Evolutionary conservation across 1,140 invertebrate genomes (phyloP).

Genomic region (Zaprionus gabonicus): DNA sequence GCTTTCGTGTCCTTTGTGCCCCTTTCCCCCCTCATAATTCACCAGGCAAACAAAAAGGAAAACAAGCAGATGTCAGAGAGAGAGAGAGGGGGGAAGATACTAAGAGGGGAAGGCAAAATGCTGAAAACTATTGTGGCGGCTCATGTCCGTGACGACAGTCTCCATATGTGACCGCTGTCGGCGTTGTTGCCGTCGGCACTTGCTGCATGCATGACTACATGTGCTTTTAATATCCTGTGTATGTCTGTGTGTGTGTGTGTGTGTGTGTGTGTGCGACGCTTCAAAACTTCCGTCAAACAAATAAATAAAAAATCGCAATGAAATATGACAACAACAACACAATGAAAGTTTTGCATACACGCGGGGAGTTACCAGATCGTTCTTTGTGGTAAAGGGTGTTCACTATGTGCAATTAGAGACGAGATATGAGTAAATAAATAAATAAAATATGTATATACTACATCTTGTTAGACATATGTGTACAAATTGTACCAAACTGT

Average conservation of each 20-base stretch:
- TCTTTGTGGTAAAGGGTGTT: neutral
- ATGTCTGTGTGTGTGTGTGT: slow-evolving; percentile 22
- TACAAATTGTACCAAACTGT: too few species aligned
- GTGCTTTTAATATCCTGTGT: slow-evolving; percentile 77
- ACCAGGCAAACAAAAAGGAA: slow-evolving; percentile 14
- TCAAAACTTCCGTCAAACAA: slow-evolving; percentile 65
- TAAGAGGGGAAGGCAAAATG: slow-evolving; percentile 1
- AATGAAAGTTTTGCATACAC: slow-evolving; percentile 14
- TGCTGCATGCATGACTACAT: slow-evolving; percentile 73
- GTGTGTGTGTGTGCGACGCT: slow-evolving; percentile 38
- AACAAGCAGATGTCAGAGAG: slow-evolving; percentile 9
- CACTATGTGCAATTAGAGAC: neutral
- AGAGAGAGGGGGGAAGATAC: neutral
- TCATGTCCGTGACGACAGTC: slow-evolving; percentile 47
- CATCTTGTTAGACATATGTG: too few species aligned
- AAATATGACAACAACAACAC: slow-evolving; percentile 39
- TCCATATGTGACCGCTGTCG: slow-evolving; percentile 61
- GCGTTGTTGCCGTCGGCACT: slow-evolving; percentile 55
- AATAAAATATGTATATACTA: too few species aligned
- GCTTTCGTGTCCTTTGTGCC: slow-evolving; percentile 30
- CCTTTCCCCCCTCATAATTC: slow-evolving; percentile 45
- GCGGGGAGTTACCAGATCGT: neutral
- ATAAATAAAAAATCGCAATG: slow-evolving; percentile 61
- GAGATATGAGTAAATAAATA: neutral
- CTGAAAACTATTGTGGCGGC: slow-evolving; percentile 23